phyloP scores from a whole-genome alignment of 1,140 invertebrate genomes.

The Diorhabda carinulata region DNA sequence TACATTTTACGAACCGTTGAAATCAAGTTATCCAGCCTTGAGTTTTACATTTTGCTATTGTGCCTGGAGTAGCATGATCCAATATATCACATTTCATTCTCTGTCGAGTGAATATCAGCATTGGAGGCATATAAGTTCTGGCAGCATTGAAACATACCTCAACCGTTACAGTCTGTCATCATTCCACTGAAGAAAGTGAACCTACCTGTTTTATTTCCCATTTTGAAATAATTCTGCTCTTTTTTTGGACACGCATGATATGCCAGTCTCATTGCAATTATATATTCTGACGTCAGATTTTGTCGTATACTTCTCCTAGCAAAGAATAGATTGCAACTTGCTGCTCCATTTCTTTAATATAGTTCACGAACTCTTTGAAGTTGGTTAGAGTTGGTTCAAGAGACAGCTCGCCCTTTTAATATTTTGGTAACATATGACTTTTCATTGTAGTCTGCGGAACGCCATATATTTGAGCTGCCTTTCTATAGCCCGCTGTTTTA shows the following conservation, averaged over 20 bases:
- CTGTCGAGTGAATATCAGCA: constrained; percentile 39
- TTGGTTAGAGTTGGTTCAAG: background rate
- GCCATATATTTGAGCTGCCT: background rate
- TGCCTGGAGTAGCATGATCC: constrained; percentile 3
- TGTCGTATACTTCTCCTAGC: constrained; percentile 5
- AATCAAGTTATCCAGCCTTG: background rate
- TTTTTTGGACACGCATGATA: constrained; percentile 46
- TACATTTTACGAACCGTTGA: background rate
- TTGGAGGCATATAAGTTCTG: constrained; percentile 38
- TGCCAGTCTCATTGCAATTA: constrained; percentile 32
- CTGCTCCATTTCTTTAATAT: constrained; percentile 6
- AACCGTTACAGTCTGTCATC: constrained; percentile 42
- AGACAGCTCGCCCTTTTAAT: background rate
- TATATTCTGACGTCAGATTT: constrained; percentile 7
- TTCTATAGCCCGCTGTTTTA: background rate
- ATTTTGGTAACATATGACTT: background rate
- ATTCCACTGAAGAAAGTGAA: constrained; percentile 40
- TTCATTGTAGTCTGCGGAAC: constrained; percentile 6
- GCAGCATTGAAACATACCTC: constrained; percentile 46
- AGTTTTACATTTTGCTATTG: background rate
- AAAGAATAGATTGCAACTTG: background rate
- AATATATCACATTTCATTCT: constrained; percentile 31
- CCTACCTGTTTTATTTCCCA: constrained; percentile 45
- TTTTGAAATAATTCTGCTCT: constrained; percentile 41
- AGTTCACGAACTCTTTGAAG: background rate